Conservation (phyloP, 2,888 invertebrate genomes). For the Listrodromus nycthemerus region DNA sequence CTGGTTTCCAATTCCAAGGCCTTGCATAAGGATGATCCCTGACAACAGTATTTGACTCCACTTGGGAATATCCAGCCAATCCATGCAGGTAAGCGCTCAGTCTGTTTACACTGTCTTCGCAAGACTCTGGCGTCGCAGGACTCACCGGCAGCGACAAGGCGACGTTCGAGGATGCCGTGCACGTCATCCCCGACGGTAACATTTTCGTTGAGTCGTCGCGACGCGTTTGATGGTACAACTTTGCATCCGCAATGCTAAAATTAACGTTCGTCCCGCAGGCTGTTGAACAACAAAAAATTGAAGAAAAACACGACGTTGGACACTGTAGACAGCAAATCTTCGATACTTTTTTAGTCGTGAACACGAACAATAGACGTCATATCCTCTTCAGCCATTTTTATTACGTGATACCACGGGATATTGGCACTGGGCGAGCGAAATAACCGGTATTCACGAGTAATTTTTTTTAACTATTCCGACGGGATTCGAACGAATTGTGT, state of each 20-base stretch:
- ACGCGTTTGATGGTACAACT: not conserved
- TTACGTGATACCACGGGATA: not conserved
- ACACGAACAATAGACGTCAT: not conserved
- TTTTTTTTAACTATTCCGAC: too few species aligned
- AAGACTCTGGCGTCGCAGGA: slow-evolving; percentile 41
- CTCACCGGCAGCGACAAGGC: slow-evolving; percentile 46
- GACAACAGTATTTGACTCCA: slow-evolving; percentile 83
- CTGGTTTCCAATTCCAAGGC: slow-evolving; percentile 89
- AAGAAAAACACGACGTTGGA: not conserved
- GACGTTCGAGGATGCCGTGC: slow-evolving; percentile 13
- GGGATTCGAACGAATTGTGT: too few species aligned
- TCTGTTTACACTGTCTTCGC: slow-evolving; percentile 86
- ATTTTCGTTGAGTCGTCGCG: slow-evolving; percentile 41
- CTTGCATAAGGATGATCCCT: slow-evolving; percentile 91
- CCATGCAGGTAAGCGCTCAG: slow-evolving; percentile 80
- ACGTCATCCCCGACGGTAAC: slow-evolving; percentile 55
- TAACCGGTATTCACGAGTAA: too few species aligned
- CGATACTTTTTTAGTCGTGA: not conserved
- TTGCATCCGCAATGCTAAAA: not conserved
- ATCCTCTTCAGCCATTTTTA: not conserved
- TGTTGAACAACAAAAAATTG: not conserved
- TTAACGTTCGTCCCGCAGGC: not conserved
- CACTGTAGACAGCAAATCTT: not conserved
- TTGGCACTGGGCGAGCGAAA: too few species aligned
- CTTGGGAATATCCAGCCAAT: slow-evolving; percentile 81